Evolutionary conservation across 1,140 invertebrate genomes (phyloP), one percentile per base, ranked within the genome.

Genomic region (Argopecten irradians): DNA sequence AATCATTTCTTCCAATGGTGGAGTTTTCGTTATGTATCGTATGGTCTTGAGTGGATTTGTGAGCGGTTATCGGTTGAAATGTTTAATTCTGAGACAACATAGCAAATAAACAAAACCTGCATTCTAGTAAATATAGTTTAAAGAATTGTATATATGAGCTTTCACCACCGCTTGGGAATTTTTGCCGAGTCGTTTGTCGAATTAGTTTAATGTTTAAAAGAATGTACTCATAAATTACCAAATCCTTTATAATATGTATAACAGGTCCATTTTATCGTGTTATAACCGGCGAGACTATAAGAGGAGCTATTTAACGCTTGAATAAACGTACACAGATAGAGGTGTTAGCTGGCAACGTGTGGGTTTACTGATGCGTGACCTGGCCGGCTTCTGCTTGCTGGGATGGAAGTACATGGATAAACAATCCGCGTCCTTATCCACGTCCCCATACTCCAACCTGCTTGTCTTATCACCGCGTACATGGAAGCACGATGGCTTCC

Each of bases 331-430:
- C 55, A 71, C 22, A 28, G 55, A 71, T 71, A 71, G 55, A 71
- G 55, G 14, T 71, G 55, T 71, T 71, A 71, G 55, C 55, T n/a
- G 55, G 55, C 19, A 71, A 71, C 55, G 55, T 71, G 55, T 71
- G 55, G 55, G 55, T 71, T 71, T 71, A 71, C 55, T 71, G 55
- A 71, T 28, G 55, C 55, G 55, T 71, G n/a, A 71, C 55, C 55
- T 28, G 16, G 22, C 11, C 22, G 8, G 55, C 22, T 28, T 22
- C 55, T 71, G 55, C n/a, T n/a, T 71, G 55, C 55, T 71, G 55
- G 55, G n/a, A 71, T 71, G 22, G 55, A 3, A 71, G 55, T 11
- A n/a, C 16, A 71, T n/a, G 55, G 55, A 71, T 71, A 22, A 71
- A n/a, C n/a, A n/a, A n/a, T n/a, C 22, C n/a, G 55, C 55, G 5